Percentiles rank a stretch among this genome's conserved stretches.
Conservation (phyloP, 2,888 invertebrate genomes). For the Itoplectis maculator region DNA sequence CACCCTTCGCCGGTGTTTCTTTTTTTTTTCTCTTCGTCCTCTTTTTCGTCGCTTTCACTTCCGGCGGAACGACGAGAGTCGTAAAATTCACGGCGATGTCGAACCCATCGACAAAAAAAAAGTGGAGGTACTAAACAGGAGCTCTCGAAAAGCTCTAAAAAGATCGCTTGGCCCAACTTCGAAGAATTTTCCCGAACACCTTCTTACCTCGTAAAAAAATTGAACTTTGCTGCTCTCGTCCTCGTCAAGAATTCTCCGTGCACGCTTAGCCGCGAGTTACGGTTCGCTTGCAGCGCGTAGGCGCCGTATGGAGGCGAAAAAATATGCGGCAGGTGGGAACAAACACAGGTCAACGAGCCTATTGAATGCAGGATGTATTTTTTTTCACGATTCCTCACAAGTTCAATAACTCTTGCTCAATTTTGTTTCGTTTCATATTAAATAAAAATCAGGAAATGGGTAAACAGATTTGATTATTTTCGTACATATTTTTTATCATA, state of each 20-base stretch:
- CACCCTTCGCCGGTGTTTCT: not conserved
- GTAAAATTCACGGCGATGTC: constrained; percentile 58
- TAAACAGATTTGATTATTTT: not conserved
- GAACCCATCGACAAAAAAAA: constrained; percentile 40
- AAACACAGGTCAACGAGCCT: not conserved
- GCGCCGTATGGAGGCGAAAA: not conserved
- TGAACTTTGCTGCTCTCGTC: not conserved
- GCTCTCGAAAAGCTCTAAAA: constrained; percentile 42
- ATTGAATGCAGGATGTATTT: not conserved
- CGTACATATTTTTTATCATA: too few species aligned
- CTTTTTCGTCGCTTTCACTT: constrained; percentile 30
- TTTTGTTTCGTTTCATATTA: too few species aligned
- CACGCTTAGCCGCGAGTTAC: constrained; percentile 6
- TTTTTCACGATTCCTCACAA: not conserved
- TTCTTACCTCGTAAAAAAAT: constrained; percentile 43
- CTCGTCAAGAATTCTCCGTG: not conserved
- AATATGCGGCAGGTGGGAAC: not conserved
- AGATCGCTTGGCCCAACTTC: constrained; percentile 29
- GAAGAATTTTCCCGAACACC: constrained; percentile 43
- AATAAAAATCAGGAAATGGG: not conserved
- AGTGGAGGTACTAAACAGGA: constrained; percentile 35
- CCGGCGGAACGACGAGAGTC: constrained; percentile 38
- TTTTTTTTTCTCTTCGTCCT: too few species aligned
- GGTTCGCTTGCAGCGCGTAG: not conserved
- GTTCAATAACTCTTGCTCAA: not conserved